Percentiles rank a stretch among this genome's conserved stretches.
These are phyloP conservation scores for Bombus turneri DNA, from an alignment of 1,140 invertebrate species.

Conservation along the genomic window DNA sequence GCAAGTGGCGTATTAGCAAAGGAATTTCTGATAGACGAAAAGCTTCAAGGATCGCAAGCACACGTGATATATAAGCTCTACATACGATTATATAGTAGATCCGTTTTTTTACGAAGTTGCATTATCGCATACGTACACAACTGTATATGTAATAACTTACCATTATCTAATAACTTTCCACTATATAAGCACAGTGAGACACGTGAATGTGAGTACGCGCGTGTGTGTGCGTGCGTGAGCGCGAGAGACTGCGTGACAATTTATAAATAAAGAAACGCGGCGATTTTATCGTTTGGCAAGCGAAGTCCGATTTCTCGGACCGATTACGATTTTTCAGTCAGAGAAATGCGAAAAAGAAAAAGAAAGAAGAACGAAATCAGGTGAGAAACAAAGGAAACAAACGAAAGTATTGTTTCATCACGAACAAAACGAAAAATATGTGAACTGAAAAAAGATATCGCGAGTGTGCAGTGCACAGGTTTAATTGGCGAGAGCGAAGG, in stretches of 20 bases:
- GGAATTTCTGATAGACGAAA: not conserved
- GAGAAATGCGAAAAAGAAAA: conserved; percentile 11
- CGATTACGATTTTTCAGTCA: conserved; percentile 20
- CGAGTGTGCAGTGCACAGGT: too few relatives aligned
- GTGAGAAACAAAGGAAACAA: too few relatives aligned
- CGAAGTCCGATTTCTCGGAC: not conserved
- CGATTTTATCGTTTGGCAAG: conserved; percentile 12
- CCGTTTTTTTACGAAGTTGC: conserved; percentile 49
- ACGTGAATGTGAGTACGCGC: conserved; percentile 9
- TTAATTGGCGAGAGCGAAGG: too few relatives aligned
- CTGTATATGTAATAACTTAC: conserved; percentile 22
- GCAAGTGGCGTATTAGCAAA: not conserved
- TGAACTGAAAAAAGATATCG: too few relatives aligned
- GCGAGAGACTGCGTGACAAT: conserved; percentile 45
- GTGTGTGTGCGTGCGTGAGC: conserved; percentile 29
- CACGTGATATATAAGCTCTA: conserved; percentile 59
- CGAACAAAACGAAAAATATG: too few relatives aligned
- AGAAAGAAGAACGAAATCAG: not conserved
- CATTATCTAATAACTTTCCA: not conserved
- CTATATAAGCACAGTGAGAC: conserved; percentile 3
- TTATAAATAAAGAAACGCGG: not conserved
- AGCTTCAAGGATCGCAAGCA: conserved; percentile 30
- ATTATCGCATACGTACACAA: conserved; percentile 57
- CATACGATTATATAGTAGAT: conserved; percentile 46
- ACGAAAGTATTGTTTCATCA: too few relatives aligned